Evolutionary conservation across 2,888 invertebrate genomes (phyloP), one percentile per base, ranked within the genome.

Genomic region (Slavum lentiscoides): DNA sequence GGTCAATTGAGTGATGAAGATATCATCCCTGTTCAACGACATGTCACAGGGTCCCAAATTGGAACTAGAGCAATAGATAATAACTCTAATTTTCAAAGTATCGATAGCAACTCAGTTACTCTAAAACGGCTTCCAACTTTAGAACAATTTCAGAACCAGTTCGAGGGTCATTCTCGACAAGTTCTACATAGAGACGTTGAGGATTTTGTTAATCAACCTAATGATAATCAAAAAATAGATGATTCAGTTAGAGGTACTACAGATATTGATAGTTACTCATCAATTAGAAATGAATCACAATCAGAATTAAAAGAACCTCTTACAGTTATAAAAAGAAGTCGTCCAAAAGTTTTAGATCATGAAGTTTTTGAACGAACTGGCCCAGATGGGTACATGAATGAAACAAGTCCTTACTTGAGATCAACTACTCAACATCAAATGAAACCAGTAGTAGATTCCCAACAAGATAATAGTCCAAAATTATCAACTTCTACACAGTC

Each of bases 1-100:
- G 90, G 89, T 21, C 89, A 88, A 84, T 75, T 83, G 30, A 83
- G 83, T 6, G 85, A 85, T 72, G 83, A 84, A 70, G 88, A 87
- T 62, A 86, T 86, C 30, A 30, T 30, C 83, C 74, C 62, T 72
- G 58, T 64, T 64, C 72, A 80, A 43, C 64, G 80, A 64, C 80
- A 72, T 58, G 72, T 80, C 0, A 72, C 66, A 39, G 72, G 80
- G 64, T 72, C 80, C 1, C 64, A 58, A 70, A 62, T 66, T 80
- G 72, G 70, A 80, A 17, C 64, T n/a, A 80, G 58, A 43, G 23
- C 58, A 23, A 72, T 72, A 9, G 80, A 80, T 30, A 80, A 72
- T 58, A 80, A 80, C 5, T 72, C 70, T 43, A 80, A 80, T 66
- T 62, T 72, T 62, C 80, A 80, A 80, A 80, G 39, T 72, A 53